These are phyloP conservation scores for Amblyornis subalaris DNA, from an alignment of 2,113 vertebrate species.

Conservation along the genomic window DNA sequence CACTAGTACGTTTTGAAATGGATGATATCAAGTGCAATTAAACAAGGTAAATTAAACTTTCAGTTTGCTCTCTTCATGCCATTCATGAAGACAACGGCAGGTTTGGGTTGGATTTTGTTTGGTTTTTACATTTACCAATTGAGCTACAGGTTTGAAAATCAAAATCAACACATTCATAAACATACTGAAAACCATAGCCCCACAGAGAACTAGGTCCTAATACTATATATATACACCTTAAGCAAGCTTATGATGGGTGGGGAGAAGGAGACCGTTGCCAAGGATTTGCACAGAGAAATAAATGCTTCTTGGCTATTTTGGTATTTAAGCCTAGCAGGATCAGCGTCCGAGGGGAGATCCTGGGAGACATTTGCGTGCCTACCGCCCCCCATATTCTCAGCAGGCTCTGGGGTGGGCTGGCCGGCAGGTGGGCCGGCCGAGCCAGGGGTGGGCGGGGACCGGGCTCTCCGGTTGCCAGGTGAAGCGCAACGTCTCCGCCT, in stretches of 20 bases:
- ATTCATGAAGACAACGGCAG: background rate
- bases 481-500: background rate
- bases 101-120: background rate
- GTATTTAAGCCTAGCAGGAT: background rate
- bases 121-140: background rate
- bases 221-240: too few relatives aligned
- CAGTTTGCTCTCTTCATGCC: background rate
- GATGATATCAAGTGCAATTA: background rate
- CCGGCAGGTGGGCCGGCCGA: background rate
- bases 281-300: background rate
- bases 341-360: background rate
- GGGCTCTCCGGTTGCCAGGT: background rate
- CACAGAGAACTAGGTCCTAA: background rate
- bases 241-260: background rate
- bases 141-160: background rate
- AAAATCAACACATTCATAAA: background rate
- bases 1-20: background rate
- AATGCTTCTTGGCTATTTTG: background rate
- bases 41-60: background rate
- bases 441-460: background rate
- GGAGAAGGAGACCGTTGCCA: background rate
- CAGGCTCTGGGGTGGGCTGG: fast-evolving
- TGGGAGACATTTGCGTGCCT: fast-evolving
- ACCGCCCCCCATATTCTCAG: fast-evolving
- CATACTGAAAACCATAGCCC: background rate